Conservation (phyloP, 2,113 vertebrate species). For the Archilochus colubris region DNA sequence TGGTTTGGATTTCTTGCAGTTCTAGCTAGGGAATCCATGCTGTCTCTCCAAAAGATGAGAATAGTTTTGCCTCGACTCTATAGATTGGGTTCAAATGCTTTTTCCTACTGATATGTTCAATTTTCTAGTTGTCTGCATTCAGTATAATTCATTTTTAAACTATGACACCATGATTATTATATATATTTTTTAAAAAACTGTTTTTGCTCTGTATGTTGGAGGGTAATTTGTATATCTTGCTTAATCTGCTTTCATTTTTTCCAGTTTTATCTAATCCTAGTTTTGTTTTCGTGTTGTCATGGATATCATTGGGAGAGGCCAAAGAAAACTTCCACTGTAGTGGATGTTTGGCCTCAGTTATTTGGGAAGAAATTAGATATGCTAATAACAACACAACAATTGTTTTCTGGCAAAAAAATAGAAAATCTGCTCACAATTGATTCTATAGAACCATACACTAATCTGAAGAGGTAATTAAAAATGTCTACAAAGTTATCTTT, state of each 20-base stretch:
- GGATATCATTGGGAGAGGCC: not conserved
- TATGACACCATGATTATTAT: not conserved
- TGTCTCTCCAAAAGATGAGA: not conserved
- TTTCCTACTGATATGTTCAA: not conserved
- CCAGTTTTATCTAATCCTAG: not conserved
- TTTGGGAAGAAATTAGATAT: not conserved
- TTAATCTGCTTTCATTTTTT: not conserved
- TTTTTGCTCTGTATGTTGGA: fast-evolving
- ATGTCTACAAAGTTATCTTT: not conserved
- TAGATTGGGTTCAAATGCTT: not conserved
- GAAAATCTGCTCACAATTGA: not conserved
- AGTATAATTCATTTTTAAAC: not conserved
- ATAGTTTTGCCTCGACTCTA: not conserved
- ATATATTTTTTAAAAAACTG: not conserved
- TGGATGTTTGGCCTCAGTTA: not conserved
- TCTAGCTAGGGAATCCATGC: not conserved
- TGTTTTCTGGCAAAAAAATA: not conserved
- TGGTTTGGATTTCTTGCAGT: not conserved
- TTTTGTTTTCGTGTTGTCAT: not conserved
- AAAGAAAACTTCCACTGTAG: not conserved
- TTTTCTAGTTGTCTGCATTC: not conserved
- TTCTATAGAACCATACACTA: not conserved
- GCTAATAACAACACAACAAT: too few relatives aligned
- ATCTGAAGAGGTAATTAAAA: not conserved
- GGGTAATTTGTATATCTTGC: not conserved